These are phyloP conservation scores for Adela reaumurella DNA, from an alignment of 2,888 invertebrate genomes.

Conservation along the genomic window DNA sequence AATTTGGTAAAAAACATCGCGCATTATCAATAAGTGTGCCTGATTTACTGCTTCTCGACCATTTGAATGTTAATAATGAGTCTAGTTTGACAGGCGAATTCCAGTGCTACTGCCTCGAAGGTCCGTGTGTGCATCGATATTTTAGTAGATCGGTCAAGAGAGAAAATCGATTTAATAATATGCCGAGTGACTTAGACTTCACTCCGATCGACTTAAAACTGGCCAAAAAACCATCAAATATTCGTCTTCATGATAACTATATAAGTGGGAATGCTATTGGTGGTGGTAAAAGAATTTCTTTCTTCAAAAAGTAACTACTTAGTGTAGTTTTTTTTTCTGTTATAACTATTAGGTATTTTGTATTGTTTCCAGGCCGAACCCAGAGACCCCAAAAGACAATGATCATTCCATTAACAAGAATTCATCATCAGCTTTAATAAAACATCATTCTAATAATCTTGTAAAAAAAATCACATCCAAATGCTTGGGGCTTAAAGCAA, in stretches of 20 bases:
- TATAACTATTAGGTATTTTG: conserved; percentile 33
- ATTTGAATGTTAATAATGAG: too few relatives aligned
- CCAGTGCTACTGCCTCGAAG: background rate
- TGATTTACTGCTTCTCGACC: background rate
- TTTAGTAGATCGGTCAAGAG: background rate
- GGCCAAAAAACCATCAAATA: background rate
- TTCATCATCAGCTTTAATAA: conserved; percentile 40
- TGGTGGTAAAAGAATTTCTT: conserved; percentile 17
- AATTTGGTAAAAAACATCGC: too few relatives aligned
- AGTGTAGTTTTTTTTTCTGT: conserved; percentile 4
- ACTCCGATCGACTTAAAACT: background rate
- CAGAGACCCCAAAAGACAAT: conserved; percentile 46
- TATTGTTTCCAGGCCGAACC: conserved; percentile 51
- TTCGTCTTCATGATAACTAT: background rate
- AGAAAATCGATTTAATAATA: background rate
- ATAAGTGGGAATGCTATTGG: conserved; percentile 15
- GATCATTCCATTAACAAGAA: conserved; percentile 23
- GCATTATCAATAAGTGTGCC: background rate
- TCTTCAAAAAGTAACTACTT: conserved; percentile 10
- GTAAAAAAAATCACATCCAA: conserved; percentile 53
- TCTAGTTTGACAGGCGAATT: too few relatives aligned
- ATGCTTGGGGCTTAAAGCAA: conserved; percentile 49
- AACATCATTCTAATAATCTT: conserved; percentile 44
- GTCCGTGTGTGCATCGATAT: background rate
- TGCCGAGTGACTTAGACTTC: background rate